Conservation (phyloP, 2,888 invertebrate genomes). For the Lacanobia oleracea region DNA sequence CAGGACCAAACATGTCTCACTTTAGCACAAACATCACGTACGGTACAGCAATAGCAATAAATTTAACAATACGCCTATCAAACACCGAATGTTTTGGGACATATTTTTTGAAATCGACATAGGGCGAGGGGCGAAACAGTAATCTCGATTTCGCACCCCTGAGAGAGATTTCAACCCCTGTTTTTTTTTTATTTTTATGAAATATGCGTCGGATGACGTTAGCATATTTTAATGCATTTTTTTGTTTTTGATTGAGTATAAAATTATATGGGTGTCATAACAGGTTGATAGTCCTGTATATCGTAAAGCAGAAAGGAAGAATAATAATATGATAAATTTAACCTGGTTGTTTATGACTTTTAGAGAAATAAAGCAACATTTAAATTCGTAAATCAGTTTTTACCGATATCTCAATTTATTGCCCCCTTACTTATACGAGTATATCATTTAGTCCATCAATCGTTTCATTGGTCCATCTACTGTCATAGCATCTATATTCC, state of each 20-base stretch:
- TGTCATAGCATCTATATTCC: too few relatives aligned
- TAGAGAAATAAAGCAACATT: not conserved
- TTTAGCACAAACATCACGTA: constrained; percentile 63
- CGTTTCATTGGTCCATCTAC: too few relatives aligned
- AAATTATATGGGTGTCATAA: constrained; percentile 15
- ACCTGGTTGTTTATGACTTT: not conserved
- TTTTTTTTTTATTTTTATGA: constrained; percentile 74
- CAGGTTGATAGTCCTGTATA: not conserved
- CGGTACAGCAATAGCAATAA: constrained; percentile 61
- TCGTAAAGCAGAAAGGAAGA: not conserved
- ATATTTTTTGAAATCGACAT: constrained; percentile 72
- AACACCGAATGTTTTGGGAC: constrained; percentile 66
- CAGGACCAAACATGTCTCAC: constrained; percentile 48
- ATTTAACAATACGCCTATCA: constrained; percentile 64
- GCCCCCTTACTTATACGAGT: too few relatives aligned
- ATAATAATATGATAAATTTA: not conserved
- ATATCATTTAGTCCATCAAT: too few relatives aligned
- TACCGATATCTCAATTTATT: too few relatives aligned
- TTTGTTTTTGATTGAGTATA: constrained; percentile 31
- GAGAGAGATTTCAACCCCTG: constrained; percentile 75
- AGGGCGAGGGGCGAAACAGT: constrained; percentile 65
- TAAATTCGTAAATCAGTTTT: too few relatives aligned
- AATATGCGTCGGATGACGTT: constrained; percentile 69
- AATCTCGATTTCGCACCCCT: constrained; percentile 76
- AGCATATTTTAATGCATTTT: constrained; percentile 70